phyloP scores from a whole-genome alignment of 2,888 invertebrate genomes.

The Clitarchus hookeri region DNA sequence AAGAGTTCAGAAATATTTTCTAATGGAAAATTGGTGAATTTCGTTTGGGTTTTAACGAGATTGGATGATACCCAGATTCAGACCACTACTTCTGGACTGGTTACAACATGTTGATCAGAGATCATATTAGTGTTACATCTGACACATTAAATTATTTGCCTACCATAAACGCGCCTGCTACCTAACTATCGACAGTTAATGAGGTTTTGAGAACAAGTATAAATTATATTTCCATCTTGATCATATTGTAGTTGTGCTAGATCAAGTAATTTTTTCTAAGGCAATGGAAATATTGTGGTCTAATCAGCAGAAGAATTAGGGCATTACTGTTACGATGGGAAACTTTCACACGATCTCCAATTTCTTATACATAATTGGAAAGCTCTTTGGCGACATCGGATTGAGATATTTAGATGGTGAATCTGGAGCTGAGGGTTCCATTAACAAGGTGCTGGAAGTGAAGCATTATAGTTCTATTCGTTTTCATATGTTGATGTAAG shows the following conservation, averaged over 20 bases:
- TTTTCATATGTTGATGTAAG: background rate
- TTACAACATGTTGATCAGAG: background rate
- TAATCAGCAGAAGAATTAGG: background rate
- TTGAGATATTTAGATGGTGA: background rate
- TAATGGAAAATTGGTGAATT: too few species aligned
- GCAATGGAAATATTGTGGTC: constrained; percentile 11
- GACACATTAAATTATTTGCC: background rate
- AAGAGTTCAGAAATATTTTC: too few species aligned
- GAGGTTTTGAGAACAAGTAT: too few species aligned
- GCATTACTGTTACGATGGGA: background rate
- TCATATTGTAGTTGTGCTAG: background rate
- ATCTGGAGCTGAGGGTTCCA: background rate
- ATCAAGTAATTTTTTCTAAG: constrained; percentile 3
- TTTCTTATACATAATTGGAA: background rate
- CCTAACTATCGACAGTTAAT: too few species aligned
- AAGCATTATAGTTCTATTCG: background rate
- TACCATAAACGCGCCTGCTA: too few species aligned
- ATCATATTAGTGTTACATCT: background rate
- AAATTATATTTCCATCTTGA: background rate
- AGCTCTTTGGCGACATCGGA: background rate
- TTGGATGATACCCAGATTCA: too few species aligned
- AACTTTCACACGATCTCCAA: background rate
- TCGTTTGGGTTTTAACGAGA: too few species aligned
- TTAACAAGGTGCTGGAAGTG: background rate
- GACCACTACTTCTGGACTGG: too few species aligned